These are phyloP conservation scores for Gryon sp. DNA, from an alignment of 1,140 invertebrate species.

Conservation along the genomic window DNA sequence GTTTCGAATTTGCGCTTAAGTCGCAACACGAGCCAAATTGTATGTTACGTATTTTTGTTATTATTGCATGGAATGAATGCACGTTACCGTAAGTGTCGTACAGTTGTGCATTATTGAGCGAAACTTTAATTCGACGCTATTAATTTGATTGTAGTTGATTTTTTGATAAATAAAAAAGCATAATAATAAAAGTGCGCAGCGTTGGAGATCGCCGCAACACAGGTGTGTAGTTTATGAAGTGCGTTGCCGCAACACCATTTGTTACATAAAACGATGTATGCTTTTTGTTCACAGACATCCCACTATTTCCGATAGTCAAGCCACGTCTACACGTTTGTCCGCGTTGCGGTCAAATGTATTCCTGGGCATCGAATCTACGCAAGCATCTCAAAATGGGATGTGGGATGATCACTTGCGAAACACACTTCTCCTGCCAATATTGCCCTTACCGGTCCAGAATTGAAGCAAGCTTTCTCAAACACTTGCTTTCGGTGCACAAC, in stretches of 20 bases:
- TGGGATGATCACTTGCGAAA: slow-evolving; percentile 78
- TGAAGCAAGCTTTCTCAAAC: slow-evolving; percentile 78
- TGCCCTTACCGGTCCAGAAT: slow-evolving; percentile 80
- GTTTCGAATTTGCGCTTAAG: slow-evolving; percentile 3
- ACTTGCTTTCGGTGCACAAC: slow-evolving; percentile 77
- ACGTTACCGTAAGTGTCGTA: slow-evolving; percentile 60
- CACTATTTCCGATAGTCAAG: slow-evolving; percentile 76
- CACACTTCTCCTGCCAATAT: slow-evolving; percentile 80
- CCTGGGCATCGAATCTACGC: slow-evolving; percentile 79
- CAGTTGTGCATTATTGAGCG: slow-evolving; percentile 42
- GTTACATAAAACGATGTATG: slow-evolving; percentile 46
- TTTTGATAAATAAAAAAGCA: too few relatives aligned
- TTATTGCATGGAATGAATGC: slow-evolving; percentile 65
- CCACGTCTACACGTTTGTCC: slow-evolving; percentile 76
- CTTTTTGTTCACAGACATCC: slow-evolving; percentile 74
- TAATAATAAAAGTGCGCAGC: slow-evolving; percentile 41
- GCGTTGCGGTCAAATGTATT: slow-evolving; percentile 79
- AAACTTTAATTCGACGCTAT: slow-evolving; percentile 28
- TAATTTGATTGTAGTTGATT: slow-evolving; percentile 54
- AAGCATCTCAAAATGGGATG: slow-evolving; percentile 78
- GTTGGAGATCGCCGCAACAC: slow-evolving; percentile 50
- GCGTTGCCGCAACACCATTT: slow-evolving; percentile 10
- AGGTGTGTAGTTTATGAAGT: slow-evolving; percentile 52
- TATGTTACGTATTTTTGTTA: slow-evolving; percentile 48
- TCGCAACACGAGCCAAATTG: slow-evolving; percentile 12